Conservation (phyloP, 1,140 invertebrate genomes). For the Caligus rogercresseyi region DNA sequence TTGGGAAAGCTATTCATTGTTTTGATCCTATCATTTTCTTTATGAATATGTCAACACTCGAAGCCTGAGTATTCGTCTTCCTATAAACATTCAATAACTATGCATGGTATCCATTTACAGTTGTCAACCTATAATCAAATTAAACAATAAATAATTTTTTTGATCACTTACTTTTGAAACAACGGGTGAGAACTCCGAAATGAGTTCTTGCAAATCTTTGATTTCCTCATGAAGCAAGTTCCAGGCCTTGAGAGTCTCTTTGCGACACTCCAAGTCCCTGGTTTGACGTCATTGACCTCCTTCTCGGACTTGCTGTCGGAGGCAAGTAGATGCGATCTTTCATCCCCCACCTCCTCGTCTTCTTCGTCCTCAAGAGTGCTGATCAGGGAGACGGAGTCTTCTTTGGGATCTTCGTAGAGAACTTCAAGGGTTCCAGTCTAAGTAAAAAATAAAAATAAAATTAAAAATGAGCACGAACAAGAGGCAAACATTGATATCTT, state of each 20-base stretch:
- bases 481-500: no score
- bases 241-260: conserved; percentile 3
- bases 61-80: no score
- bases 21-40: no score
- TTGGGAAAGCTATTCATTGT: no score
- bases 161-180: not conserved
- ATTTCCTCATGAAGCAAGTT: conserved; percentile 2
- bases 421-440: conserved; percentile 7
- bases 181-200: conserved; percentile 6
- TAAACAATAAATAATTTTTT: no score
- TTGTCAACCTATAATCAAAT: no score
- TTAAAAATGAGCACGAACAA: not conserved
- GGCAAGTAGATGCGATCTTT: not conserved
- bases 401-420: conserved; percentile 17
- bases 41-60: no score
- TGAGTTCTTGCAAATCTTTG: not conserved
- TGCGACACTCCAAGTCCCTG: not conserved
- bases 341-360: not conserved
- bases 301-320: not conserved
- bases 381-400: conserved; percentile 5
- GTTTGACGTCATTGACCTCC: not conserved
- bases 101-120: no score
- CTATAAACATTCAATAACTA: no score
- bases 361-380: not conserved
- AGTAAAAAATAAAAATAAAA: not conserved